phyloP scores from a whole-genome alignment of 1,140 invertebrate genomes.

The Heliothis virescens region DNA sequence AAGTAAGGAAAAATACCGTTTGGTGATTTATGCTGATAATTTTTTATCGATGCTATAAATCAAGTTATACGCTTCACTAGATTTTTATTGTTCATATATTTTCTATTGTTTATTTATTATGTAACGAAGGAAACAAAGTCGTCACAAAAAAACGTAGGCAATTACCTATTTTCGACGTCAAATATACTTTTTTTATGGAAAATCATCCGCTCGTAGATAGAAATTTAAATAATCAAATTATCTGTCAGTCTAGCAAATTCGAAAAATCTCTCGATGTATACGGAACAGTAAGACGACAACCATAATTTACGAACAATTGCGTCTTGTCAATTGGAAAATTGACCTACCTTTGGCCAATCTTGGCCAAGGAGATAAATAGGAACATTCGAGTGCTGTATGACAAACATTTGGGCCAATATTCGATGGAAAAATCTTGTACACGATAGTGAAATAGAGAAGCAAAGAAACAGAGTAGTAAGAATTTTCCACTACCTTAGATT shows the following conservation, averaged over 20 bases:
- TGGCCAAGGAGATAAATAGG: constrained; percentile 48
- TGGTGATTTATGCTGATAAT: background rate
- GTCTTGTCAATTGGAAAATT: constrained; percentile 71
- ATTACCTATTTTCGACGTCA: no score
- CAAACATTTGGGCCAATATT: constrained; percentile 3
- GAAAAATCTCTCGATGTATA: constrained; percentile 38
- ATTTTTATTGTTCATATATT: constrained; percentile 8
- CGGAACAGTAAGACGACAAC: constrained; percentile 65
- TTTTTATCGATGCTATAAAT: constrained; percentile 5
- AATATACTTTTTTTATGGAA: no score
- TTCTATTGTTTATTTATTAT: background rate
- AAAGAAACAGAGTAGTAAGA: background rate
- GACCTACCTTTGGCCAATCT: constrained; percentile 71
- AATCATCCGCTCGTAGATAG: no score
- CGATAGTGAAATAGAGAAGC: background rate
- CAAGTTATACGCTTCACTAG: background rate
- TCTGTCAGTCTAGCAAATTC: background rate
- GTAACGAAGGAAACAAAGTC: no score
- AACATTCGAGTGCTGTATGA: constrained; percentile 14
- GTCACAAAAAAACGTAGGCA: no score
- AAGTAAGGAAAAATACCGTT: background rate
- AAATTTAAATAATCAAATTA: no score
- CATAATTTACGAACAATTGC: constrained; percentile 69
- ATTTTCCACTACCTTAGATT: no score
- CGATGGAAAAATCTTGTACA: background rate